These are phyloP conservation scores for Hofmannophila pseudospretella DNA, from an alignment of 2,888 invertebrate genomes.

Conservation along the genomic window DNA sequence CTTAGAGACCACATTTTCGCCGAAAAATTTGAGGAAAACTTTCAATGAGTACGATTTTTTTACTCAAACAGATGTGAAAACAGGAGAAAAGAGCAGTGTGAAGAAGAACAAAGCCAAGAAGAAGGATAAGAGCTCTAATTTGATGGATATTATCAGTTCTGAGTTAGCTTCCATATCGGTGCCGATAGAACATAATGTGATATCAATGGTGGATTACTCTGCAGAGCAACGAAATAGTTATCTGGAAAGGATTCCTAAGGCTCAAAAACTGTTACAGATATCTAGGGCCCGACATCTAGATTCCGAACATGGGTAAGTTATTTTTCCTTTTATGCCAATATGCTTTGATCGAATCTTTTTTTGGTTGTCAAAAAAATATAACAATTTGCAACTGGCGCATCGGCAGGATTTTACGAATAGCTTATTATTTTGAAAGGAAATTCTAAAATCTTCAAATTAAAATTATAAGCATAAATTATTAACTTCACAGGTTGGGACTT, in stretches of 20 bases:
- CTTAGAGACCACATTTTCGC: slow-evolving; percentile 25
- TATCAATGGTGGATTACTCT: slow-evolving; percentile 28
- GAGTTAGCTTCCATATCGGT: slow-evolving; percentile 39
- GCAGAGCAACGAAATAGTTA: slow-evolving; percentile 27
- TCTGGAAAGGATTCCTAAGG: slow-evolving; percentile 24
- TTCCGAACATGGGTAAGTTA: slow-evolving; percentile 46
- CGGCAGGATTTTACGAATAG: too few relatives aligned
- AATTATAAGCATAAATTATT: too few relatives aligned
- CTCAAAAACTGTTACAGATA: slow-evolving; percentile 23
- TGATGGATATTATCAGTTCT: slow-evolving; percentile 54
- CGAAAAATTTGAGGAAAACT: slow-evolving; percentile 24
- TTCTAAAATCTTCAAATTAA: too few relatives aligned
- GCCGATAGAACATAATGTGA: slow-evolving; percentile 41
- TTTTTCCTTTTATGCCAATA: neutral
- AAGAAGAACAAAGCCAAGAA: slow-evolving; percentile 46
- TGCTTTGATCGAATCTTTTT: neutral
- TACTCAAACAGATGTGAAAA: slow-evolving; percentile 37
- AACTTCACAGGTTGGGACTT: slow-evolving; percentile 30
- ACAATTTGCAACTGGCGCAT: too few relatives aligned
- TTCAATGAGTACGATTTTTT: slow-evolving; percentile 52
- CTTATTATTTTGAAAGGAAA: too few relatives aligned
- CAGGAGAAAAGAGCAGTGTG: slow-evolving; percentile 22
- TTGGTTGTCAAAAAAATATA: too few relatives aligned
- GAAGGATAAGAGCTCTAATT: slow-evolving; percentile 31
- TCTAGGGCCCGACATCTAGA: slow-evolving; percentile 23